Conservation (phyloP, 1,140 invertebrate genomes). For the Aphelenchoides avenae region DNA sequence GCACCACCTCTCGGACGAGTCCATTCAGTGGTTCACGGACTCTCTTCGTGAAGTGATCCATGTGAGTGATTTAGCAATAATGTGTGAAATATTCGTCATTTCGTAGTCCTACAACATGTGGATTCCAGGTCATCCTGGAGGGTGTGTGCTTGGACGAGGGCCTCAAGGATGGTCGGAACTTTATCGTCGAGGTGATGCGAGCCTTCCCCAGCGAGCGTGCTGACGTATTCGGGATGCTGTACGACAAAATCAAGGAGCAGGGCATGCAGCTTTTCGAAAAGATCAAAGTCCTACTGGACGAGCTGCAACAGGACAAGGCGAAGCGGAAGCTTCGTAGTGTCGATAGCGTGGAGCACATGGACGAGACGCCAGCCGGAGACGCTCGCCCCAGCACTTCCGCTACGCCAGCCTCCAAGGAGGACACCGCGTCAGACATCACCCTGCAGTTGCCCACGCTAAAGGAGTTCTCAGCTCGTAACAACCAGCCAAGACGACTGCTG, state of each 20-base stretch:
- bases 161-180: conserved; percentile 27
- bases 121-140: conserved; percentile 16
- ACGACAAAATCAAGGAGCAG: conserved; percentile 20
- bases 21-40: no score
- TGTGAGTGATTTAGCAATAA: no score
- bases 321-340: no score
- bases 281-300: conserved; percentile 11
- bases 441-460: conserved; percentile 16
- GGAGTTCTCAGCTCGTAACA: conserved; percentile 15
- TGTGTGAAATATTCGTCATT: no score
- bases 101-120: no score
- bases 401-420: background rate
- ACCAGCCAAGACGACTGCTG: conserved; percentile 27
- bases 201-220: conserved; percentile 26
- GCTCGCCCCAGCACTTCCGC: background rate
- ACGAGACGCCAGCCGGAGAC: background rate
- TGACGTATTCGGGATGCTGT: conserved; percentile 32
- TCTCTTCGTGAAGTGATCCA: no score
- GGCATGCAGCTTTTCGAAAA: conserved; percentile 18
- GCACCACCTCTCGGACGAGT: no score
- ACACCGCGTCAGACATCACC: background rate
- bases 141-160: conserved; percentile 17
- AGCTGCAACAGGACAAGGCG: background rate
- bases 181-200: conserved; percentile 26
- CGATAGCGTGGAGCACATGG: conserved; percentile 18